Evolutionary conservation across 2,888 invertebrate genomes (phyloP), one percentile per base, ranked within the genome.

Genomic region (Andrena marginata): DNA sequence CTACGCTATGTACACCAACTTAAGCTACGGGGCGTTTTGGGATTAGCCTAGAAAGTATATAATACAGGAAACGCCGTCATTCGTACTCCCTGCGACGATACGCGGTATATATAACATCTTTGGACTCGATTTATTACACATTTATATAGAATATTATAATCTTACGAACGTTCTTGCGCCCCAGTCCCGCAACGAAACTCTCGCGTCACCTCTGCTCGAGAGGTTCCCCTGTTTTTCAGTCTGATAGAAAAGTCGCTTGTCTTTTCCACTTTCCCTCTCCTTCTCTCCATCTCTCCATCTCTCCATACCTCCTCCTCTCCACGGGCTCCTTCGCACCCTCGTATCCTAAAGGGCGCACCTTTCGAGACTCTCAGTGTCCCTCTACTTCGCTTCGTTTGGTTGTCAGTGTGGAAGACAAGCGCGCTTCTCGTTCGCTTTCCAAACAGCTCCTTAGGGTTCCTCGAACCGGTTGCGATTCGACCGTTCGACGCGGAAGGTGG

Each of bases 101-200:
- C 89, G 91, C 90, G 90, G 91, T 93, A 93, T 90, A 90, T 91
- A 91, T 93, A 94, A 93, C 94, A 94, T 94, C 94, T 94, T 94
- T 94, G 94, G 94, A 92, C 92, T 94, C 91, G 92, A 92, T 93
- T 94, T 93, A 94, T 94, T 94, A 94, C 93, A 94, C 94, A 93
- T 93, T 92, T 92, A 93, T 92, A 90, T 90, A 91, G 91, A 91
- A 87, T 91, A 90, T 86, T 88, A 85, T 56, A 26, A 23, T 56
- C 82, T 85, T 85, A 80, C 76, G 81, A 83, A 80, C 77, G 80
- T 67, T 80, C 68, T 72, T 70, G 75, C 82, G 80, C 71, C 42
- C 71, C 79, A 80, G 80, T 80, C 71, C 70, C 74, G 54, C 71
- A 68, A 59, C 67, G 73, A 70, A 80, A 33, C 73, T 63, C 60